Base-by-base conservation (phyloP, 2,113 vertebrate genomes). In the Piliocolobus tephrosceles region DNA sequence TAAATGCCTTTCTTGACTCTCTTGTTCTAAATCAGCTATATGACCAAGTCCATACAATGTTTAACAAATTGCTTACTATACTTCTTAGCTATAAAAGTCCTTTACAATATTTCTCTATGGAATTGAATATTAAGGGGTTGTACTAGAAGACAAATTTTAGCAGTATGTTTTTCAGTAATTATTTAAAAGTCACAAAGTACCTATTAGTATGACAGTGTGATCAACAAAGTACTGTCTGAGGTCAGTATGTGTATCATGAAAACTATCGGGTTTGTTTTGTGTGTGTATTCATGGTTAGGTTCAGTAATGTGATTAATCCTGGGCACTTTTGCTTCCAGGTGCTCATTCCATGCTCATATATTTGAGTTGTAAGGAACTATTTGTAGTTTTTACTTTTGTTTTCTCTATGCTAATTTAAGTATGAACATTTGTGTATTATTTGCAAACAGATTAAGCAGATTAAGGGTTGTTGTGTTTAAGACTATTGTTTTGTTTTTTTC, bases 41-140 rank as follows among this genome's bases (percentile, higher is more conserved):
- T 91, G 45, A 50, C 32, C 27, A 79, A 91, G 20, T 45, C 22
- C 9, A 58, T 76, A 66, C 32, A 66, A 1, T 84, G 5, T 75
- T 80, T 88, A 66, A 12, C 88, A n/a, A 75, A 84, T 91, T 57
- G 9, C 16, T 58, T n/a, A 17, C 27, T 50, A 11, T 79, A 30
- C 13, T 91, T 94, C 18, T 85, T 94, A 45, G 8, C 32, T 87
- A 40, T 92, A 90, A 94, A 96, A 68, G 85, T 38, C 22, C 47
- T 89, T 86, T 66, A 35, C 88, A 93, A 73, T 73, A 84, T 68
- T 57, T 84, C 82, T 87, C 14, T 90, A 17, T 57, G 38, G 13
- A 61, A 43, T 23, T 73, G 18, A 76, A 68, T 92, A 64, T 66
- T 84, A 55, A 96, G 20, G 20, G 20, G 57, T 73, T 78, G 2